Conservation (phyloP, 2,888 invertebrate species). For the Agrotis puta region DNA sequence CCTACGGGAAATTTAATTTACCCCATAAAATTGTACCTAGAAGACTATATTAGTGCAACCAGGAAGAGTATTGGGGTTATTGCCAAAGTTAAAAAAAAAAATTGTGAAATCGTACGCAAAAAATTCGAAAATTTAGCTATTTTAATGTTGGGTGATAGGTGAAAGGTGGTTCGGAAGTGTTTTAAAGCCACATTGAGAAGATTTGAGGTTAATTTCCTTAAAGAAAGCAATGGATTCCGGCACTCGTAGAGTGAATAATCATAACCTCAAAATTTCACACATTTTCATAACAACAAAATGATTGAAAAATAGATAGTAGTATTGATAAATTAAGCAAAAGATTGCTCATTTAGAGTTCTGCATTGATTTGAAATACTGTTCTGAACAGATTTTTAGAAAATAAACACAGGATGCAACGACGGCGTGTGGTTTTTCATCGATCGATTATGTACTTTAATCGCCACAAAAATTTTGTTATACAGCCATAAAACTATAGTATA, state of each 20-base stretch:
- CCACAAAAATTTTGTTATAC: background rate
- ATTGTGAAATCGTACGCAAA: background rate
- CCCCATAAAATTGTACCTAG: slow-evolving; percentile 80
- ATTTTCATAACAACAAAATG: slow-evolving; percentile 37
- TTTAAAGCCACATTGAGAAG: background rate
- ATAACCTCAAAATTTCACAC: slow-evolving; percentile 60
- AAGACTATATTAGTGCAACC: slow-evolving; percentile 70
- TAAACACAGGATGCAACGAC: slow-evolving; percentile 52
- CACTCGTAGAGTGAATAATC: background rate
- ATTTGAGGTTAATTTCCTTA: slow-evolving; percentile 10
- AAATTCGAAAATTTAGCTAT: background rate
- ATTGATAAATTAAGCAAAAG: background rate
- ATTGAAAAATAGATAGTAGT: background rate
- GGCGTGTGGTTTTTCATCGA: slow-evolving; percentile 20
- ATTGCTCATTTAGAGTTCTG: background rate
- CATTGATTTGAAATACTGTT: background rate
- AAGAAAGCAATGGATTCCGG: slow-evolving; percentile 34
- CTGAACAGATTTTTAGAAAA: slow-evolving; percentile 13
- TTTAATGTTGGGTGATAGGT: no score
- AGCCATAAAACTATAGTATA: background rate
- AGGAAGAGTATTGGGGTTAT: slow-evolving; percentile 83
- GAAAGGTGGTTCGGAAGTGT: background rate
- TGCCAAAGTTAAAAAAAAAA: background rate
- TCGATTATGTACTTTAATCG: background rate
- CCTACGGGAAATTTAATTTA: slow-evolving; percentile 82